Base-by-base conservation (phyloP, 2,888 invertebrate genomes). In the Hydriomena furcata region DNA sequence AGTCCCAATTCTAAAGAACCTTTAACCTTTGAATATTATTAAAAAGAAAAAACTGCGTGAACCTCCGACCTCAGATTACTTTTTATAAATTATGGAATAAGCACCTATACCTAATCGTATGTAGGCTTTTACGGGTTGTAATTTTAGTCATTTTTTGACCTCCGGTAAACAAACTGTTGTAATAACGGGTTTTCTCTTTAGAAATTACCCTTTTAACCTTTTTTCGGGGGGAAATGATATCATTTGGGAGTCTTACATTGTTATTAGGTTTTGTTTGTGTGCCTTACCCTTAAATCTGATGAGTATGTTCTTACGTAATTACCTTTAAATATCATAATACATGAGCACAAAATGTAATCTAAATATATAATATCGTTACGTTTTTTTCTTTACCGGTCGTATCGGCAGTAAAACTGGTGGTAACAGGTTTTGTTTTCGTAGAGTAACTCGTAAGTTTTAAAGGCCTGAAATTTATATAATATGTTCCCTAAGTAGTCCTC, bases 191-290 rank as follows among this genome's bases (percentile, higher is more conserved):
- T 65, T 70, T 66, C 68, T 71, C 69, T 65, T 67, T 56, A 68
- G 61, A 65, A 71, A 74, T 71, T 64, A 67, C 63, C 76, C 70
- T 71, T 73, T 74, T 71, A 73, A 73, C 71, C 71, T 73, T 76
- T 73, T 68, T 73, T 69, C 66, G 63, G 61, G 59, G n/a, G 70
- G 64, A 69, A 77, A 78, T 72, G 74, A 71, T 71, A 69, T 73
- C 75, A 71, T 75, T 76, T 68, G 66, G 64, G 62, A 61, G 65
- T 63, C 71, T 68, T 68, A 71, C 72, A 73, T 75, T 75, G 73
- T 76, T 73, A 74, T 75, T 71, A 72, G 69, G 66, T 64, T 68
- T 68, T 60, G 60, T 65, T 63, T 68, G 67, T 68, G 66, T 68
- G 71, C 68, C 65, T 68, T 53, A 43, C 59, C 55, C 48, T 46